These are phyloP conservation scores for Mus spicilegus DNA, from an alignment of 2,113 vertebrate genomes.

Conservation along the genomic window DNA sequence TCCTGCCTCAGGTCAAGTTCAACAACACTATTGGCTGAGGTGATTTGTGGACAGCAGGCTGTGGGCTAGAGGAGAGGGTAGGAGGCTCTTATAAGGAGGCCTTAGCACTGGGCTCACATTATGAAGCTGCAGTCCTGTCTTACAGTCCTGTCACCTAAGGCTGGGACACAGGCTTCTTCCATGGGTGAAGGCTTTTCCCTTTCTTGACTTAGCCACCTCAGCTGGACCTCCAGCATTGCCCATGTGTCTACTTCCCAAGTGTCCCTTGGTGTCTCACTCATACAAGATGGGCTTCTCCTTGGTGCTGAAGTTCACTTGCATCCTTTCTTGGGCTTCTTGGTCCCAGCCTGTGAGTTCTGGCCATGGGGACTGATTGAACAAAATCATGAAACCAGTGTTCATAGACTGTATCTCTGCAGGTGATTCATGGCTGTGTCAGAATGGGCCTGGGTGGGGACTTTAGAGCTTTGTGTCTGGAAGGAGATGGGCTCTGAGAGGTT, in stretches of 20 bases:
- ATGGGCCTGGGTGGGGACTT: neutral
- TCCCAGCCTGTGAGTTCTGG: no score
- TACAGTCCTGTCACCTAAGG: neutral
- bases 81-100: neutral
- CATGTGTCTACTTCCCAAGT: no score
- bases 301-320: no score
- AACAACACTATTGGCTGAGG: neutral
- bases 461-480: neutral
- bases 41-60: neutral
- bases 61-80: neutral
- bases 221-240: accelerated
- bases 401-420: accelerated
- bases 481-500: neutral
- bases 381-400: neutral
- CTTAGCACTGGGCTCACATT: neutral
- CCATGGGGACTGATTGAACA: neutral
- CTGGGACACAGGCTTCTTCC: no score
- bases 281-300: no score
- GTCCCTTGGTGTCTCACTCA: no score
- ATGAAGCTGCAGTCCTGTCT: neutral
- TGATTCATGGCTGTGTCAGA: accelerated
- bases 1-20: neutral
- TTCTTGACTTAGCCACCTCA: neutral
- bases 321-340: no score
- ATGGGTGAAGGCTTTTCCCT: neutral